Conservation (phyloP, 2,797 vertebrate species). For the Cuniculus paca region DNA sequence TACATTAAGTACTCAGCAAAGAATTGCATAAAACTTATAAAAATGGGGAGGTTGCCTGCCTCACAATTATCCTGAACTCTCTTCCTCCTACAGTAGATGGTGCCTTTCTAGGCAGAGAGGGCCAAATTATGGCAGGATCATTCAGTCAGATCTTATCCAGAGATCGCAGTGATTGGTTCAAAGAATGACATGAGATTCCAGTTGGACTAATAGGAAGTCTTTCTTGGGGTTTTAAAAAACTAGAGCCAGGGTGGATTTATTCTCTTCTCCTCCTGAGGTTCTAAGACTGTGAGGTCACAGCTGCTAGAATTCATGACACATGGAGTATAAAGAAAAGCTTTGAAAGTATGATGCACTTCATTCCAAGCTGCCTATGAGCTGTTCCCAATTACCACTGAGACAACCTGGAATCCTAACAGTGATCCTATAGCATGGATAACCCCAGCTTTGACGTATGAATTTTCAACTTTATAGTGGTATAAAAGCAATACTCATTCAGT, state of each 20-base stretch:
- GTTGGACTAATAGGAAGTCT: not conserved
- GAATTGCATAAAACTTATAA: not conserved
- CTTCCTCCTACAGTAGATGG: not conserved
- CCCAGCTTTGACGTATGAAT: too few species aligned
- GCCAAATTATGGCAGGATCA: not conserved
- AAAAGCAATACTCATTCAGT: not conserved
- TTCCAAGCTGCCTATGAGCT: too few species aligned
- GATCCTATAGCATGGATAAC: not conserved
- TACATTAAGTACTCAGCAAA: too few species aligned
- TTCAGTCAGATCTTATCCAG: not conserved
- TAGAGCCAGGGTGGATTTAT: not conserved
- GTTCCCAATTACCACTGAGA: not conserved
- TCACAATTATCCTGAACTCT: not conserved
- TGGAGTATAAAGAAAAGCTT: not conserved
- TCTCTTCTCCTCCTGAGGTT: not conserved
- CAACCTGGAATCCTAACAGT: not conserved
- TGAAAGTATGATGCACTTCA: not conserved
- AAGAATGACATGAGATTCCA: not conserved
- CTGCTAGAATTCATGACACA: rapidly evolving
- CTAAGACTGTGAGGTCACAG: not conserved
- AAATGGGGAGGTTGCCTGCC: not conserved
- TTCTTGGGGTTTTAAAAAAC: not conserved
- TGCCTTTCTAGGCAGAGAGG: not conserved
- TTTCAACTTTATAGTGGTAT: not conserved
- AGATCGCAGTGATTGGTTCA: not conserved